phyloP scores from a whole-genome alignment of 2,113 vertebrate species.

The Cebus imitator region DNA sequence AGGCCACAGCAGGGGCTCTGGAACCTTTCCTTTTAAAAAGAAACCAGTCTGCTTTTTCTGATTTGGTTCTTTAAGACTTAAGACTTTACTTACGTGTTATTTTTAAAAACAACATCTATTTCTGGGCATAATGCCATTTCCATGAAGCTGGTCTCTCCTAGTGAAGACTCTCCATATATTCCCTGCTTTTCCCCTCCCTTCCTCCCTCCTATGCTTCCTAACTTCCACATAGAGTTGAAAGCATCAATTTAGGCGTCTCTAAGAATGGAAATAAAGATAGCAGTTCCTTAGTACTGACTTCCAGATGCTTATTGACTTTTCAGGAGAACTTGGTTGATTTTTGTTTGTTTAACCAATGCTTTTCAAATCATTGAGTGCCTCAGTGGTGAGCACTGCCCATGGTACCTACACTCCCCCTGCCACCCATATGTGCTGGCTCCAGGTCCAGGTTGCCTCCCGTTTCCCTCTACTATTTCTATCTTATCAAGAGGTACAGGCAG shows the following conservation, averaged over 20 bases:
- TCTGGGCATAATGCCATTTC: not conserved
- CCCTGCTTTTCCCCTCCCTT: not conserved
- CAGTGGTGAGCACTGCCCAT: not conserved
- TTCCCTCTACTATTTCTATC: not conserved
- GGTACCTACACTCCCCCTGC: too few relatives aligned
- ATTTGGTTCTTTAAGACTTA: not conserved
- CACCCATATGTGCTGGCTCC: not conserved
- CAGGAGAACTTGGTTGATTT: not conserved
- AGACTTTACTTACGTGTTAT: not conserved
- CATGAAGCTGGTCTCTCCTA: not conserved
- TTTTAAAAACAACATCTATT: constrained; percentile 1
- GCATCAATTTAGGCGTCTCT: not conserved
- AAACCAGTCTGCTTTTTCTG: not conserved
- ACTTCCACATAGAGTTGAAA: not conserved
- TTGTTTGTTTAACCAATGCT: not conserved
- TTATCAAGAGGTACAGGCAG: not conserved
- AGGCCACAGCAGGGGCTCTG: not conserved
- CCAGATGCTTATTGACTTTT: not conserved
- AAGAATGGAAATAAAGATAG: not conserved
- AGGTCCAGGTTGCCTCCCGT: not conserved
- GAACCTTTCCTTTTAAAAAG: not conserved
- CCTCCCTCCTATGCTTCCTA: not conserved
- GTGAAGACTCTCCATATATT: not conserved
- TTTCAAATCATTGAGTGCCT: not conserved
- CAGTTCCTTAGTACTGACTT: not conserved